phyloP scores from a whole-genome alignment of 2,797 vertebrate genomes.

The Epinephelus awoara region DNA sequence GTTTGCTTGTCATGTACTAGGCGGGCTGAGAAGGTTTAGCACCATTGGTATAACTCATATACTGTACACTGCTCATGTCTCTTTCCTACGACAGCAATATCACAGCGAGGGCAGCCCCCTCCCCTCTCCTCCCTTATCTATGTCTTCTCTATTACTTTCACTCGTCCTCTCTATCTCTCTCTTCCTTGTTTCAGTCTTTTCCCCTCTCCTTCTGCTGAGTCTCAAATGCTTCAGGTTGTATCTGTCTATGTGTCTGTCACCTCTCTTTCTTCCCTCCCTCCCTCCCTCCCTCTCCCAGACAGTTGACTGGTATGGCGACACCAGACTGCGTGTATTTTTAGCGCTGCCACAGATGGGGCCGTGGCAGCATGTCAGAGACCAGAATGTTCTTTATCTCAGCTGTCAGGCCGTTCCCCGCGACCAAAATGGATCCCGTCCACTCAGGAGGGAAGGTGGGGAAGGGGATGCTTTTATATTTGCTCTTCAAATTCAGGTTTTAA shows the following conservation, averaged over 20 bases:
- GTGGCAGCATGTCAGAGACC: slow-evolving; percentile 74
- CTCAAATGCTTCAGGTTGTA: slow-evolving; percentile 47
- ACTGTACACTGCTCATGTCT: slow-evolving; percentile 4
- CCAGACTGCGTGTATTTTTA: slow-evolving; percentile 80
- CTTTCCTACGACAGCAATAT: slow-evolving; percentile 14
- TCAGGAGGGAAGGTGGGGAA: neutral
- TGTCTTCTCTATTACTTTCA: slow-evolving; percentile 24
- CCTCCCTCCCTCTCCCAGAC: slow-evolving; percentile 46
- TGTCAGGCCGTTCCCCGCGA: slow-evolving; percentile 61
- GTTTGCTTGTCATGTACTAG: too few species aligned
- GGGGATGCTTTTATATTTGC: neutral
- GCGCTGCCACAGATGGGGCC: slow-evolving; percentile 74
- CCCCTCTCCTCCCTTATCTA: slow-evolving; percentile 20
- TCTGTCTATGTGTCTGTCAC: slow-evolving; percentile 56
- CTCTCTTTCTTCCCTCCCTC: slow-evolving; percentile 10
- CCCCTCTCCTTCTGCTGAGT: slow-evolving; percentile 15
- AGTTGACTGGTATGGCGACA: slow-evolving; percentile 69
- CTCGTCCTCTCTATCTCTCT: slow-evolving; percentile 28
- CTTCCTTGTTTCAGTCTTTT: slow-evolving; percentile 7
- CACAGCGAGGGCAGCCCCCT: slow-evolving; percentile 9
- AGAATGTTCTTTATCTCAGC: slow-evolving; percentile 83
- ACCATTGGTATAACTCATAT: slow-evolving; percentile 5
- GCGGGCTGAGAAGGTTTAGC: slow-evolving; percentile 4
- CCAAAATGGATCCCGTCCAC: slow-evolving; percentile 63
- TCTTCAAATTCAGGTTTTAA: slow-evolving; percentile 42